Evolutionary conservation across 1,140 invertebrate genomes (phyloP).

Genomic region (Bradysia coprophila): DNA sequence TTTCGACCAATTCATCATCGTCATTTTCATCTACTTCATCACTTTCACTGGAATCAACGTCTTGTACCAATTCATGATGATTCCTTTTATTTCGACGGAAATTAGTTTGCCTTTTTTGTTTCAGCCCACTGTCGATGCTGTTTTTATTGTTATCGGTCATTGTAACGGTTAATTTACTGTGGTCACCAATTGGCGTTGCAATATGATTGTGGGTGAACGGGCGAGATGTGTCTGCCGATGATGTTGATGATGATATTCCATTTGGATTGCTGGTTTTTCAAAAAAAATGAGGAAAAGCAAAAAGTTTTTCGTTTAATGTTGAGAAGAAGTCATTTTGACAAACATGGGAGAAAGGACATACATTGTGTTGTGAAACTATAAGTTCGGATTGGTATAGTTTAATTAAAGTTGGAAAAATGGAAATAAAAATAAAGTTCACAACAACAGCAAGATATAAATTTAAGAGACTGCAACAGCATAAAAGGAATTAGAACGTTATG

Average conservation of each 20-base stretch:
- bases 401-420: too few relatives aligned
- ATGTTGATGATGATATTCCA: background rate
- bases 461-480: too few relatives aligned
- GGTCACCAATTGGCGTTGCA: background rate
- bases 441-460: too few relatives aligned
- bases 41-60: constrained; percentile 2
- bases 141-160: background rate
- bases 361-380: too few relatives aligned
- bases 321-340: too few relatives aligned
- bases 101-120: background rate
- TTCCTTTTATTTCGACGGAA: constrained; percentile 1
- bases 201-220: background rate
- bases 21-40: constrained; percentile 3
- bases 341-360: too few relatives aligned
- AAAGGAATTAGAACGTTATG: too few relatives aligned
- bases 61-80: constrained; percentile 3
- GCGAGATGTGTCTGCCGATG: constrained; percentile 1
- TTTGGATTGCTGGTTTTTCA: constrained; percentile 4
- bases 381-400: too few relatives aligned
- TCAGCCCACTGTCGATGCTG: too few relatives aligned
- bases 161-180: background rate
- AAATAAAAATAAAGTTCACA: too few relatives aligned
- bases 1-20: background rate
- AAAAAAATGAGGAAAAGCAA: constrained; percentile 1
- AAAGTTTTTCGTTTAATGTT: background rate